These are phyloP conservation scores for Charanyca ferruginea DNA, from an alignment of 2,888 invertebrate species.

Conservation along the genomic window DNA sequence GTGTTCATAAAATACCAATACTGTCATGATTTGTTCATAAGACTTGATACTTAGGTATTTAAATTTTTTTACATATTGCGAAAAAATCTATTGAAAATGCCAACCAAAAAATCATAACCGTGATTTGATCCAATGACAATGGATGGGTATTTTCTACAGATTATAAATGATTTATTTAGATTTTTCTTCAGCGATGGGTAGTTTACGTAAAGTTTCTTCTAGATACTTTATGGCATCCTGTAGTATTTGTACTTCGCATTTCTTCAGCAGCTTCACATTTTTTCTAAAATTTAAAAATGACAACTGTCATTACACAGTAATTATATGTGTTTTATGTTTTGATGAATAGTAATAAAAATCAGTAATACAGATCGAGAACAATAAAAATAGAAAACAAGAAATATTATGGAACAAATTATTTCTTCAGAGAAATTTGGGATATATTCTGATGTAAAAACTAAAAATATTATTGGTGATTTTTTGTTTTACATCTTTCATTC, in stretches of 20 bases:
- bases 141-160: slow-evolving; percentile 2
- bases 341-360: no score
- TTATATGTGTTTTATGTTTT: no score
- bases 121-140: background rate
- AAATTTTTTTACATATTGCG: slow-evolving; percentile 5
- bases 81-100: slow-evolving; percentile 5
- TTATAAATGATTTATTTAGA: slow-evolving; percentile 57
- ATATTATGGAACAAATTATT: no score
- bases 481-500: no score
- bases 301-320: no score
- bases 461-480: no score
- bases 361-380: no score
- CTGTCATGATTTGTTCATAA: slow-evolving; percentile 76
- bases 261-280: slow-evolving; percentile 83
- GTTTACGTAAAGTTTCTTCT: slow-evolving; percentile 74
- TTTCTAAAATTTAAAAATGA: slow-evolving; percentile 77
- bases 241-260: slow-evolving; percentile 86
- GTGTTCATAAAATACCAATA: slow-evolving; percentile 67
- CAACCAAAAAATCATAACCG: background rate
- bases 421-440: no score
- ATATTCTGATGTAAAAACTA: no score
- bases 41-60: slow-evolving; percentile 35
- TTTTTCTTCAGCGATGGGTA: slow-evolving; percentile 69
- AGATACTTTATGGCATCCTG: slow-evolving; percentile 84
- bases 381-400: no score